Evolutionary conservation across 2,888 invertebrate genomes (phyloP).

Genomic region (Neoaliturus tenellus): DNA sequence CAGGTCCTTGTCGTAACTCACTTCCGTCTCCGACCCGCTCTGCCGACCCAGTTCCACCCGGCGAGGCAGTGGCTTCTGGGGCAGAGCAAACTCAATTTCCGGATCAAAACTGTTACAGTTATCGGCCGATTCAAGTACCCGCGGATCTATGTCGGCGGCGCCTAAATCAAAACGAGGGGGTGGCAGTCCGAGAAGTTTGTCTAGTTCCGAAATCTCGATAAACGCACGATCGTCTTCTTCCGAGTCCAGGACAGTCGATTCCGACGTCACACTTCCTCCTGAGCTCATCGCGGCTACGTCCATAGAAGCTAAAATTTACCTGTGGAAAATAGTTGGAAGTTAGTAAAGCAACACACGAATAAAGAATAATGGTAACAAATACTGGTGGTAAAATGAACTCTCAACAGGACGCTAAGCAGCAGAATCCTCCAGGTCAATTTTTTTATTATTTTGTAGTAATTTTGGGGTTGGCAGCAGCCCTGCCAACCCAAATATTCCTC

Average conservation of each 20-base stretch:
- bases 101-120: constrained; percentile 13
- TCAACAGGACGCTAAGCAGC: too few species aligned
- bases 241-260: constrained; percentile 14
- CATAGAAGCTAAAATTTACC: constrained; percentile 5
- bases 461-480: too few species aligned
- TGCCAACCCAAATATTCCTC: too few species aligned
- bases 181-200: constrained; percentile 34
- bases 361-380: too few species aligned
- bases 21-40: neutral
- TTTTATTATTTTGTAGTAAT: too few species aligned
- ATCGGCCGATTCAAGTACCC: neutral
- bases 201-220: constrained; percentile 29
- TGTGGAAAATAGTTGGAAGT: neutral
- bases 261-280: neutral
- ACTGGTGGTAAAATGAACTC: too few species aligned
- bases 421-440: too few species aligned
- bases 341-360: too few species aligned
- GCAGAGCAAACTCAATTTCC: constrained; percentile 20
- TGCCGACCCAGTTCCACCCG: neutral
- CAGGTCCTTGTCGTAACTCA: constrained; percentile 10
- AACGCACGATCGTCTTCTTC: constrained; percentile 32
- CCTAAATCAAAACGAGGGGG: constrained; percentile 24
- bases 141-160: neutral
- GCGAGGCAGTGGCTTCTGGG: constrained; percentile 25
- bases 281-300: constrained; percentile 1